Conservation (phyloP, 2,797 vertebrate genomes). For the Steatocranus sp. region DNA sequence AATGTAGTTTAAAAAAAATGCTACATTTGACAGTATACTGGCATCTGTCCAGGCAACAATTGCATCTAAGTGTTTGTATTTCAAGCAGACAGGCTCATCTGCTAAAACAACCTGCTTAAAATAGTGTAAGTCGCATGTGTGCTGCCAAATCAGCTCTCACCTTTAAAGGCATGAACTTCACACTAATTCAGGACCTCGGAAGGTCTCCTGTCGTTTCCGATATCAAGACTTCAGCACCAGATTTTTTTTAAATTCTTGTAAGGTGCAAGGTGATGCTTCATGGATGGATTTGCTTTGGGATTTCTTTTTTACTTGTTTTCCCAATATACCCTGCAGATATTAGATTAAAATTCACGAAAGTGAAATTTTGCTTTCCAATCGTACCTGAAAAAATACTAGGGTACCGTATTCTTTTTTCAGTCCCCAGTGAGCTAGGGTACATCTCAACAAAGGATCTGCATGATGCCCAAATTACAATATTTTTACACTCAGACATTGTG, state of each 20-base stretch:
- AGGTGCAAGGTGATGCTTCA: not conserved
- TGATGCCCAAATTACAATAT: not conserved
- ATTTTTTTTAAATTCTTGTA: not conserved
- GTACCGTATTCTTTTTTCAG: not conserved
- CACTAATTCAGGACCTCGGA: not conserved
- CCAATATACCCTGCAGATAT: not conserved
- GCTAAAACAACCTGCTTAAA: not conserved
- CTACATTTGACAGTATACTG: not conserved
- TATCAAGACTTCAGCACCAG: not conserved
- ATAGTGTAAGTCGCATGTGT: not conserved
- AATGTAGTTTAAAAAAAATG: not conserved
- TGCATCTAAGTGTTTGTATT: not conserved
- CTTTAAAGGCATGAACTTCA: not conserved
- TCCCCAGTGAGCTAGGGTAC: not conserved
- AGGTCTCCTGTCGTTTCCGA: not conserved
- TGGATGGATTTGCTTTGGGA: not conserved
- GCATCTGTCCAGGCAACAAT: not conserved
- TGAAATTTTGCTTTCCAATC: not conserved
- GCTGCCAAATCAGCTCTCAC: not conserved
- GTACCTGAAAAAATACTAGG: not conserved
- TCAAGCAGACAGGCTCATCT: not conserved
- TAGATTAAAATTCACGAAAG: not conserved
- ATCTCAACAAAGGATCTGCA: not conserved
- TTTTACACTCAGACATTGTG: not conserved
- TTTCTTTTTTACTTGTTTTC: not conserved